These are phyloP conservation scores for Gobius niger DNA, from an alignment of 2,113 vertebrate species.

Conservation along the genomic window DNA sequence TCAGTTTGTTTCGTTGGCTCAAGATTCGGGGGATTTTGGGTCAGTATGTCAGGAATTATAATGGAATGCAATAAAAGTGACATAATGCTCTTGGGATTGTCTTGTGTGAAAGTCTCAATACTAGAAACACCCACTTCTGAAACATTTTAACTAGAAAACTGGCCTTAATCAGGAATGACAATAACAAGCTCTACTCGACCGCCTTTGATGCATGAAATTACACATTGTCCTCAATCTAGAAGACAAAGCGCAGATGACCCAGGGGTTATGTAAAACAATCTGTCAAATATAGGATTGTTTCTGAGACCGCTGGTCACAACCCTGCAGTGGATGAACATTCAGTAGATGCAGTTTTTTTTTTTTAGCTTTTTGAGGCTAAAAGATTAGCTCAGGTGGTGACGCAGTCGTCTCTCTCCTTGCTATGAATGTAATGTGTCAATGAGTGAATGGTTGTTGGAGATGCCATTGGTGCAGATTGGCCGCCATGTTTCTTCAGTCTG, in stretches of 20 bases:
- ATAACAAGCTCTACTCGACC: not conserved
- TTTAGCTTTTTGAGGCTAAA: too few species aligned
- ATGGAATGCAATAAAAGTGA: not conserved
- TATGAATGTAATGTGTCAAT: too few species aligned
- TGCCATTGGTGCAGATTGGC: too few species aligned
- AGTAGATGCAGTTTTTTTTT: not conserved
- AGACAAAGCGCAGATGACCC: not conserved
- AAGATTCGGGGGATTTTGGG: not conserved
- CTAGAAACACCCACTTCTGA: not conserved
- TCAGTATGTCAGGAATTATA: not conserved
- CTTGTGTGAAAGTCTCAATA: too few species aligned
- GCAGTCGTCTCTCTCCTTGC: too few species aligned
- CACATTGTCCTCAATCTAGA: not conserved
- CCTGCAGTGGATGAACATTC: not conserved
- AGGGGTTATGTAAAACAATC: not conserved
- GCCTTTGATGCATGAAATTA: not conserved
- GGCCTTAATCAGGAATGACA: not conserved
- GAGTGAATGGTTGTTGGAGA: too few species aligned
- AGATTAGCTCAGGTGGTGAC: too few species aligned
- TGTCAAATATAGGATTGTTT: not conserved
- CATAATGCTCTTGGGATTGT: constrained; percentile 1
- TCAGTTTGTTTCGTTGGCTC: not conserved
- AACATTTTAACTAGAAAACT: not conserved
- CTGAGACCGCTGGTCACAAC: not conserved
- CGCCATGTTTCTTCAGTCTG: too few species aligned